A percentile compares a stretch with the other conserved stretches of the same genome.
phyloP scores from a whole-genome alignment of 2,888 invertebrate species.

The Xestoiulus laeticollis region DNA sequence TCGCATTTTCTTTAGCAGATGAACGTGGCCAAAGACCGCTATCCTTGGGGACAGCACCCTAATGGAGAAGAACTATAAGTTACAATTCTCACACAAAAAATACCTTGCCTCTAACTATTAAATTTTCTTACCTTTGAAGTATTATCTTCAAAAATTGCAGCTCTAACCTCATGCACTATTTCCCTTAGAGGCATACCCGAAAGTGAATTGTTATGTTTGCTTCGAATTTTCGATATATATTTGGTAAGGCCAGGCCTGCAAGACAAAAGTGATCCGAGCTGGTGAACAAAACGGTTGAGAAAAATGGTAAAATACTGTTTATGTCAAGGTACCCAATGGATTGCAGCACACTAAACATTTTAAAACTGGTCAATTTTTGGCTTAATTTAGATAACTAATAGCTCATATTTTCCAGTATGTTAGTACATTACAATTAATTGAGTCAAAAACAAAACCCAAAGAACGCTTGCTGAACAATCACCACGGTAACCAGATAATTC shows the following conservation, averaged over 20 bases:
- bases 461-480: too few relatives aligned
- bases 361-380: too few relatives aligned
- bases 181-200: not conserved
- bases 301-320: too few relatives aligned
- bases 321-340: too few relatives aligned
- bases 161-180: not conserved
- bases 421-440: too few relatives aligned
- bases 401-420: too few relatives aligned
- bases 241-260: not conserved
- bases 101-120: not conserved
- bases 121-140: not conserved
- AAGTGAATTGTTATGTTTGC: not conserved
- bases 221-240: conserved; percentile 12
- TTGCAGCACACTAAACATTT: too few relatives aligned
- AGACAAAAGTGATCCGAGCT: not conserved
- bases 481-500: too few relatives aligned
- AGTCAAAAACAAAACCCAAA: too few relatives aligned
- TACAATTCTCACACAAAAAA: not conserved
- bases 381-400: too few relatives aligned
- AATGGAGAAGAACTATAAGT: not conserved
- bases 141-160: not conserved
- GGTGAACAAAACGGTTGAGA: too few relatives aligned
- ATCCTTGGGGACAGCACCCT: not conserved
- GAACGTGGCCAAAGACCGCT: not conserved
- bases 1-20: not conserved